Percentiles rank a stretch among this genome's conserved stretches.
Evolutionary conservation across 2,888 invertebrate species (phyloP).

Genomic region (Acrocera orbiculus): DNA sequence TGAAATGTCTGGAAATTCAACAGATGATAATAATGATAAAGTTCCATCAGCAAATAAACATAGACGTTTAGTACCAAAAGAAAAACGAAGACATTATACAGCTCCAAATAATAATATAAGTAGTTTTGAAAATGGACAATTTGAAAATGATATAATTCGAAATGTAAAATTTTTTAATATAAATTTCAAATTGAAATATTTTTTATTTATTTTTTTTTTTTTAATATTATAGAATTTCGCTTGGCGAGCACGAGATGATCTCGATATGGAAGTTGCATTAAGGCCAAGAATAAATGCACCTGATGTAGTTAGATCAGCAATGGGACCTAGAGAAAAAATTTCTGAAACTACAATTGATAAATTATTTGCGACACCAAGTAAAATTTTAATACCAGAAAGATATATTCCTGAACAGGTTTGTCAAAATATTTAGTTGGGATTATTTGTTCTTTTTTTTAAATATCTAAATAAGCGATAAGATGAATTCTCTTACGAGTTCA

Average conservation of each 20-base stretch:
- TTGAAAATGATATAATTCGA: constrained; percentile 31
- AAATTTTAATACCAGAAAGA: constrained; percentile 80
- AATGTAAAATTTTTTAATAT: too few species aligned
- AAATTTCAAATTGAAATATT: not conserved
- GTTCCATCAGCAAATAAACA: constrained; percentile 39
- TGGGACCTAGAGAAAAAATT: constrained; percentile 36
- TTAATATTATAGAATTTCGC: constrained; percentile 26
- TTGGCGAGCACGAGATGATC: constrained; percentile 59
- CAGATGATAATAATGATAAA: constrained; percentile 28
- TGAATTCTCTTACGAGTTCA: too few species aligned
- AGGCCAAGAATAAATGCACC: constrained; percentile 61
- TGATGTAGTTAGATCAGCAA: constrained; percentile 71
- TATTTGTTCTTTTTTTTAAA: too few species aligned
- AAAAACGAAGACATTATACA: constrained; percentile 72
- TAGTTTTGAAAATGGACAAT: constrained; percentile 40
- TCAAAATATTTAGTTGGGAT: not conserved
- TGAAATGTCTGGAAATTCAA: constrained; percentile 44
- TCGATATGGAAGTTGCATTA: constrained; percentile 73
- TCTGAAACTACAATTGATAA: constrained; percentile 66
- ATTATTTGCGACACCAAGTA: constrained; percentile 70
- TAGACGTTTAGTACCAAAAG: constrained; percentile 56
- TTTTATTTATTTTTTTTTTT: not conserved
- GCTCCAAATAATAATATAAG: constrained; percentile 57
- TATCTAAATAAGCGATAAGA: too few species aligned
- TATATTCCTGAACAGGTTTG: constrained; percentile 75